These are phyloP conservation scores for Drosophila tripunctata DNA, from an alignment of 2,888 invertebrate species.

Conservation along the genomic window DNA sequence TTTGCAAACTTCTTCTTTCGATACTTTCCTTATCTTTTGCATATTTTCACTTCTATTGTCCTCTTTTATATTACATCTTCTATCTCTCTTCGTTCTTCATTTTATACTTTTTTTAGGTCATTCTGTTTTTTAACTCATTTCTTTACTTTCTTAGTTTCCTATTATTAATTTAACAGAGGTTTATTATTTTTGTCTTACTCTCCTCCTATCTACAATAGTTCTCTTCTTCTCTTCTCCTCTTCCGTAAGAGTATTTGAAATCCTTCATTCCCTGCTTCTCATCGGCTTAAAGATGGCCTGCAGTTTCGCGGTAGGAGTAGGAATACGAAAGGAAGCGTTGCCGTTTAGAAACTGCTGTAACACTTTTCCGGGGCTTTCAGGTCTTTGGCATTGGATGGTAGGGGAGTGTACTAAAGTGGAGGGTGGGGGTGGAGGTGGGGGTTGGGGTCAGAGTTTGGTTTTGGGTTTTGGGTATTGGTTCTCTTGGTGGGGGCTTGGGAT, in stretches of 20 bases:
- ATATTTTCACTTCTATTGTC: too few species aligned
- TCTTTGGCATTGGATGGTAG: neutral
- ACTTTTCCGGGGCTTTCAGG: constrained; percentile 1
- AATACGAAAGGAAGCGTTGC: neutral
- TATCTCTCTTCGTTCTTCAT: too few species aligned
- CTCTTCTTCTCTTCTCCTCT: neutral
- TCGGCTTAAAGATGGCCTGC: neutral
- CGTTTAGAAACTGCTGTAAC: constrained; percentile 5
- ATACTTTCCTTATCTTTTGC: too few species aligned
- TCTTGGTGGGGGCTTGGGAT: constrained; percentile 3
- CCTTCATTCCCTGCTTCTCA: neutral
- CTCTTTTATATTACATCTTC: too few species aligned
- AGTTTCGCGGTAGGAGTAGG: neutral
- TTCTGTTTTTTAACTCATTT: too few species aligned
- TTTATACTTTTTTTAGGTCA: too few species aligned
- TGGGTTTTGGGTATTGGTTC: neutral
- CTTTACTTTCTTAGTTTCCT: too few species aligned
- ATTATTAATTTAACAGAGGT: too few species aligned
- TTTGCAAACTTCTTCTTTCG: too few species aligned
- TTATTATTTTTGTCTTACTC: too few species aligned
- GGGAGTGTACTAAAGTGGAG: neutral
- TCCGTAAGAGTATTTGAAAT: neutral
- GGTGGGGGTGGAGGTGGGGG: neutral
- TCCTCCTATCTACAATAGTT: too few species aligned
- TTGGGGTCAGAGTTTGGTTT: neutral